Evolutionary conservation across 2,888 invertebrate species (phyloP).

Genomic region (Lobophora halterata): DNA sequence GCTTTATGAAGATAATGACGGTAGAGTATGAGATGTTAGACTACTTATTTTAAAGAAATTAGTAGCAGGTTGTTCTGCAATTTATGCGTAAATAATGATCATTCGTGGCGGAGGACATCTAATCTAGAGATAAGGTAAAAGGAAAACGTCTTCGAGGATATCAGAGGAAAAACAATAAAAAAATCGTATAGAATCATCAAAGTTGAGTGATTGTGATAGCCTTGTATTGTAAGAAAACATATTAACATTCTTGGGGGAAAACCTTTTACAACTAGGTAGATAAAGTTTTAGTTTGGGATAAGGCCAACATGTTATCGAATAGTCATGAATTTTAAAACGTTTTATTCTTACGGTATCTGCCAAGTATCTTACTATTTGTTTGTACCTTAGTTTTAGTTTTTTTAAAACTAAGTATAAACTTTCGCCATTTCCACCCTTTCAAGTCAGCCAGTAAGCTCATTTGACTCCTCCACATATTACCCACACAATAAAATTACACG

Average conservation of each 20-base stretch:
- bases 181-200: too few relatives aligned
- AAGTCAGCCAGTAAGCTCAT: too few relatives aligned
- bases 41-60: constrained; percentile 8
- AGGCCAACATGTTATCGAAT: constrained; percentile 18
- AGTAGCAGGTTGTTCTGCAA: neutral
- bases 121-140: too few relatives aligned
- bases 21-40: constrained; percentile 13
- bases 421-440: too few relatives aligned
- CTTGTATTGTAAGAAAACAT: too few relatives aligned
- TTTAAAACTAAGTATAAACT: too few relatives aligned
- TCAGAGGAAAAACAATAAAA: neutral
- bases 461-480: too few relatives aligned
- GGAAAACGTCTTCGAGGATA: too few relatives aligned
- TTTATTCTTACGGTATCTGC: constrained; percentile 3
- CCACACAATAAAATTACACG: too few relatives aligned
- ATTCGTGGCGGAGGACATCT: too few relatives aligned
- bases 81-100: neutral
- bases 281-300: constrained; percentile 15
- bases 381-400: constrained; percentile 5
- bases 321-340: constrained; percentile 16
- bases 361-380: constrained; percentile 9
- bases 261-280: constrained; percentile 5
- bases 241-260: constrained; percentile 9
- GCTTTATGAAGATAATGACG: constrained; percentile 29
- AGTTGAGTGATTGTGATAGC: too few relatives aligned